phyloP scores from a whole-genome alignment of 2,113 vertebrate genomes.

The Laterallus jamaicensis region DNA sequence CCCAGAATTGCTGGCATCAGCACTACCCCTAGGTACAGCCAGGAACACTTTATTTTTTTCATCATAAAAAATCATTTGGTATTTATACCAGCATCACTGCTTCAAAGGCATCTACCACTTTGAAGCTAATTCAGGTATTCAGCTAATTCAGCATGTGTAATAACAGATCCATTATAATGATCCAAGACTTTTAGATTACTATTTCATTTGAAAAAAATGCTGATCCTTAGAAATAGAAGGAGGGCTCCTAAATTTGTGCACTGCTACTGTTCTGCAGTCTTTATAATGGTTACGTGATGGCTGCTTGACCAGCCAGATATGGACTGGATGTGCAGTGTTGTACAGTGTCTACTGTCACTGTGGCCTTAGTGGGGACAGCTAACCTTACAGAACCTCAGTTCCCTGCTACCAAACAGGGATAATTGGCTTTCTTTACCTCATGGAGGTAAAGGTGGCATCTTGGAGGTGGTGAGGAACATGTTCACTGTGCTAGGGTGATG shows the following conservation, averaged over 20 bases:
- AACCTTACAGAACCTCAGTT: background rate
- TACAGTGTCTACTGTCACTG: background rate
- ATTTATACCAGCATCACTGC: background rate
- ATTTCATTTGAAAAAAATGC: background rate
- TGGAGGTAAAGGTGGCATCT: background rate
- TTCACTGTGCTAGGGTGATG: background rate
- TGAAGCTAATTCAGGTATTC: background rate
- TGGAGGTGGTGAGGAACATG: background rate
- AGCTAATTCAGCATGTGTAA: background rate
- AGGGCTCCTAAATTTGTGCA: background rate
- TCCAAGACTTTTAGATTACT: background rate
- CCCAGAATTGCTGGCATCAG: background rate
- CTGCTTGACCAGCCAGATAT: background rate
- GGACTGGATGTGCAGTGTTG: background rate
- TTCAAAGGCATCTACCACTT: background rate
- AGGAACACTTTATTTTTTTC: background rate
- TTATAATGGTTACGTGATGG: background rate
- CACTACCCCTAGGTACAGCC: background rate
- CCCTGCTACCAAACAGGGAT: background rate
- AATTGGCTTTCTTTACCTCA: background rate
- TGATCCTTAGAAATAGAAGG: background rate
- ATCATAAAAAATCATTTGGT: background rate
- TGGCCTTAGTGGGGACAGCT: background rate
- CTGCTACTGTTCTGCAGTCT: background rate
- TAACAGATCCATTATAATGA: background rate